A percentile compares a stretch with the other conserved stretches of the same genome.
Conservation (phyloP, 1,140 invertebrate genomes). For the Trachelipus rathkii region DNA sequence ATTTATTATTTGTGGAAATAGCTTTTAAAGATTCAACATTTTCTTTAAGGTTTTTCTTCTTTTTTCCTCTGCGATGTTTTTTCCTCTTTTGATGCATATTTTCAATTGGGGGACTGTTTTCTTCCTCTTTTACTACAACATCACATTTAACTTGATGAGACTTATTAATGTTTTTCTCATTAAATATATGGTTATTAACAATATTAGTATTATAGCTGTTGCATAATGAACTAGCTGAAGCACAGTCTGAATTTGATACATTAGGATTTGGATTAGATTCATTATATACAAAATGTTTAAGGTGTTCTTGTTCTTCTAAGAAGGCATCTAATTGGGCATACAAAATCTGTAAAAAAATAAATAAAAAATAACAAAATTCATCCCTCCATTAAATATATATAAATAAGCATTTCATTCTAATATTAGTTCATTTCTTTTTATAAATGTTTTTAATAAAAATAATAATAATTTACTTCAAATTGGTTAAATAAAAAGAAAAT, state of each 20-base stretch:
- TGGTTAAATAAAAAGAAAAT: no score
- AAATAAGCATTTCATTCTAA: no score
- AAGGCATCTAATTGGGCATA: constrained; percentile 26
- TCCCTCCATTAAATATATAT: no score
- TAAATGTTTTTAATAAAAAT: no score
- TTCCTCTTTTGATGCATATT: constrained; percentile 9
- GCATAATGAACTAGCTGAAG: not conserved
- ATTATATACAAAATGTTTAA: constrained; percentile 29
- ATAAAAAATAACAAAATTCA: no score
- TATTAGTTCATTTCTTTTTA: no score
- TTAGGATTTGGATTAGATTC: constrained; percentile 7
- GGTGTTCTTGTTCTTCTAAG: constrained; percentile 20
- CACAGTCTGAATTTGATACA: not conserved
- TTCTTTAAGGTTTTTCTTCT: constrained; percentile 8
- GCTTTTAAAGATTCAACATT: not conserved
- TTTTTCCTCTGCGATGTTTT: constrained; percentile 21
- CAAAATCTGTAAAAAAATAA: no score
- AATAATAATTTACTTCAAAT: no score
- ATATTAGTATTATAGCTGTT: not conserved
- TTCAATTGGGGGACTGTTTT: not conserved
- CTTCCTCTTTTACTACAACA: not conserved
- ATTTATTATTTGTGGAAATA: not conserved
- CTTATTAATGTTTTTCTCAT: not conserved
- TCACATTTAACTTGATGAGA: not conserved
- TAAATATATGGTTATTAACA: not conserved